These are phyloP conservation scores for Mimachlamys varia DNA, from an alignment of 2,888 invertebrate genomes.

Conservation along the genomic window DNA sequence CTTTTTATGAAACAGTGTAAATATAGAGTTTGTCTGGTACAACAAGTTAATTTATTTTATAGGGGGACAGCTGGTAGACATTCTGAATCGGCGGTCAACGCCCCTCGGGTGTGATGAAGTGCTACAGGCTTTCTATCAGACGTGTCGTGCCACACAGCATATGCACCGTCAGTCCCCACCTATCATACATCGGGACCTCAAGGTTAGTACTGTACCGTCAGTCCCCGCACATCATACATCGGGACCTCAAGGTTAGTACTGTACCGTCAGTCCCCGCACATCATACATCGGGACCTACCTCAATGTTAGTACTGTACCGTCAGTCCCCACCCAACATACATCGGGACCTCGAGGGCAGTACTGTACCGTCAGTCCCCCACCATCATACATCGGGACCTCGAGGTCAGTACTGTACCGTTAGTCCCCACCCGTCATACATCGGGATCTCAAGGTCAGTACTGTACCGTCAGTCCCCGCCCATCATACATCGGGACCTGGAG, in stretches of 20 bases:
- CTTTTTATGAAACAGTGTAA: neutral
- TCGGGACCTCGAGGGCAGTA: too few species aligned
- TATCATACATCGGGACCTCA: conserved; percentile 97
- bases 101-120: conserved; percentile 80
- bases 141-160: conserved; percentile 94
- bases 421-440: too few species aligned
- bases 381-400: conserved; percentile 96
- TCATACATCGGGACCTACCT: too few species aligned
- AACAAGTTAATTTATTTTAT: conserved; percentile 22
- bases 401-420: too few species aligned
- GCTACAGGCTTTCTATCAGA: conserved; percentile 94
- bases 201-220: too few species aligned
- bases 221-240: too few species aligned
- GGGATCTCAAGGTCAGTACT: too few species aligned
- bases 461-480: too few species aligned
- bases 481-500: too few species aligned
- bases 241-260: too few species aligned
- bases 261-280: too few species aligned
- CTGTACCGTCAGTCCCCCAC: conserved; percentile 95
- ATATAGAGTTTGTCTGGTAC: neutral
- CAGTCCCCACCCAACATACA: conserved; percentile 96
- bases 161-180: conserved; percentile 95
- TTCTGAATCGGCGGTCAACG: conserved; percentile 70
- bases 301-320: too few species aligned
- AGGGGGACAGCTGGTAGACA: conserved; percentile 80